Base-by-base conservation (phyloP, 2,113 vertebrate species). In the Coregonus clupeaformis region DNA sequence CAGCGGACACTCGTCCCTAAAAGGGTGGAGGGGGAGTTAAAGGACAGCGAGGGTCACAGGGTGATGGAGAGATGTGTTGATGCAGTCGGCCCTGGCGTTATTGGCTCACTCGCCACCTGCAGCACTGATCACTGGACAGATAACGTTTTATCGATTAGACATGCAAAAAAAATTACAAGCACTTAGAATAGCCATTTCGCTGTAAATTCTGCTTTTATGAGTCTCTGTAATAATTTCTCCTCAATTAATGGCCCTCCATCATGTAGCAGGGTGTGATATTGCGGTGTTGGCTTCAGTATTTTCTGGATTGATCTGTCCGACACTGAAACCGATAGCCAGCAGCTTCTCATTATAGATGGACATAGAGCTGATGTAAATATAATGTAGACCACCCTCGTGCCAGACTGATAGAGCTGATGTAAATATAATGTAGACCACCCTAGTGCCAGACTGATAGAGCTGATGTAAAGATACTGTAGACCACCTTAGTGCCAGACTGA, bases 81-180 rank as follows among this genome's bases (percentile, higher is more conserved):
- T 52, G 68, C 16, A 52, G 13, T 52, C 14, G 16, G 49, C 12
- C 49, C 49, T 52, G 49, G 13, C 49, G 49, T 52, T 60, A 42
- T 62, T 24, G 7, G 20, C 59, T 62, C 22, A 6, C 59, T 62
- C 22, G n/a, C 20, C 22, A 24, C 1, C 57, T 66, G 36, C 74
- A 69, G 30, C 3, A 6, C 71, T 68, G 71, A 67, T 52, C 65
- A 12, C 72, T 55, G 11, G 20, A 24, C 22, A 66, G 80, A 78
- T 78, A 81, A 84, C 78, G 70, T 81, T 82, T 73, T 84, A 89
- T 87, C 71, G 76, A 87, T 87, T 71, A 75, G 76, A 83, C 63
- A 18, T 25, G 5, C 27, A 27, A 27, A 1, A 27, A 1, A 1
- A 83, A 82, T 81, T 79, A 83, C 72, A 76, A 78, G 59, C 76